Evolutionary conservation across 2,888 invertebrate genomes (phyloP), one percentile per base, ranked within the genome.

Genomic region (Melieria crassipennis): DNA sequence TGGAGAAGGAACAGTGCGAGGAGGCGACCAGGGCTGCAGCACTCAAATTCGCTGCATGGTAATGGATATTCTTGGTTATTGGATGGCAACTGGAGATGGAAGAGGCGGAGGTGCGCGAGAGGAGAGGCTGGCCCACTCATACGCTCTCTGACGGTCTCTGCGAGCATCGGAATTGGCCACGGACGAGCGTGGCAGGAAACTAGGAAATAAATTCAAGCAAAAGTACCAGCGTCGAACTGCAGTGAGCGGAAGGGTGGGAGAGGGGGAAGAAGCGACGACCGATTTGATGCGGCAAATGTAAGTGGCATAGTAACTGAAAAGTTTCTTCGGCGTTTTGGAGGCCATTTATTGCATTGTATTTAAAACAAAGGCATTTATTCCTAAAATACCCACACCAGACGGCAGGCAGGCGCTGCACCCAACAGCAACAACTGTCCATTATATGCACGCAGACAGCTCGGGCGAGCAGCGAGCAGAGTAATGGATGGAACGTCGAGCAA

Each of bases 341-440:
- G 60, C 67, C 42, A 67, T 67, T 67, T 67, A 61, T 67, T 67
- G 67, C 46, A 67, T 67, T 67, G 60, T 67, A 67, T 67, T 60
- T 52, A 67, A 57, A 50, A 67, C 67, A 67, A 60, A 67, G 61
- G 60, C 61, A 67, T 60, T 67, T 67, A 67, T 47, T 67, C 52
- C 67, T 61, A 60, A 67, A 67, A 67, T 61, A 52, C 60, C 52
- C 67, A 52, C 43, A 61, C 61, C 48, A 13, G 45, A 56, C 7
- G 56, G 16, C 30, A 61, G 13, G 47, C 57, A 11, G 30, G 56
- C 16, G 43, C 47, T 13, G 46, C 7, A 46, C 55, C 13, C n/a
- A 65, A 45, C 60, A 61, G 48, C 48, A 60, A 67, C 60, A 67
- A 67, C 5, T 46, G 16, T 13, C 30, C 30, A 30, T 30, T 30